Conservation (phyloP, 35 echinoderm and acorn worm species). For the Apostichopus parvimensis region DNA sequence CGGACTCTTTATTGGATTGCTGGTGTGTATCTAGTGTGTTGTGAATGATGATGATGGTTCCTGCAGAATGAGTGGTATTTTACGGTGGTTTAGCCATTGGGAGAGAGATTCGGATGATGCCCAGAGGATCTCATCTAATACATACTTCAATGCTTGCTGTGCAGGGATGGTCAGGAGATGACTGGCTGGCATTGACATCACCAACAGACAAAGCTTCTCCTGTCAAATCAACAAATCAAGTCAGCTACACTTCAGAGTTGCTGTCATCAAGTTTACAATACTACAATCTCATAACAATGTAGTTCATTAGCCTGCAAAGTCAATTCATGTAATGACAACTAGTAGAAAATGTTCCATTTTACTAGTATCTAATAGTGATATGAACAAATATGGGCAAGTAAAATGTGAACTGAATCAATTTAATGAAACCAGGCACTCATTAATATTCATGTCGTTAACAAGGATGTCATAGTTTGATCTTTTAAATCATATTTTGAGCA, state of each 20-base stretch:
- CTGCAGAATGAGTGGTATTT: conserved; percentile 78
- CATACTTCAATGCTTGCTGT: conserved; percentile 85
- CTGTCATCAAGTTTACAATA: too few species aligned
- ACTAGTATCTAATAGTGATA: too few species aligned
- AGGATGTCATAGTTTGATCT: too few species aligned
- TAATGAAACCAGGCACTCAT: too few species aligned
- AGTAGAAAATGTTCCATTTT: neutral
- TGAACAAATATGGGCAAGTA: too few species aligned
- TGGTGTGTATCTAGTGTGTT: neutral
- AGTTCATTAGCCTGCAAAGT: too few species aligned
- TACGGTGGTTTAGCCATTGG: conserved; percentile 86
- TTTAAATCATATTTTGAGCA: too few species aligned
- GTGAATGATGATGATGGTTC: neutral
- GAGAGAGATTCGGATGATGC: conserved; percentile 62
- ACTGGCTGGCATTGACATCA: conserved; percentile 95
- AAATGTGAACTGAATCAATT: too few species aligned
- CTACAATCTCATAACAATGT: too few species aligned
- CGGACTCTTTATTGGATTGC: neutral
- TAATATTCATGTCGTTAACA: too few species aligned
- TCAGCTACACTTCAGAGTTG: too few species aligned
- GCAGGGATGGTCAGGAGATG: conserved; percentile 90
- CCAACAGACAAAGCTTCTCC: conserved; percentile 94
- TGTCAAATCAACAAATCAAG: conserved; percentile 18
- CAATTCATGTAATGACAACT: neutral
- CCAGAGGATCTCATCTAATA: conserved; percentile 88